phyloP scores from a whole-genome alignment of 2,113 vertebrate species.

The Anhinga rufa region DNA sequence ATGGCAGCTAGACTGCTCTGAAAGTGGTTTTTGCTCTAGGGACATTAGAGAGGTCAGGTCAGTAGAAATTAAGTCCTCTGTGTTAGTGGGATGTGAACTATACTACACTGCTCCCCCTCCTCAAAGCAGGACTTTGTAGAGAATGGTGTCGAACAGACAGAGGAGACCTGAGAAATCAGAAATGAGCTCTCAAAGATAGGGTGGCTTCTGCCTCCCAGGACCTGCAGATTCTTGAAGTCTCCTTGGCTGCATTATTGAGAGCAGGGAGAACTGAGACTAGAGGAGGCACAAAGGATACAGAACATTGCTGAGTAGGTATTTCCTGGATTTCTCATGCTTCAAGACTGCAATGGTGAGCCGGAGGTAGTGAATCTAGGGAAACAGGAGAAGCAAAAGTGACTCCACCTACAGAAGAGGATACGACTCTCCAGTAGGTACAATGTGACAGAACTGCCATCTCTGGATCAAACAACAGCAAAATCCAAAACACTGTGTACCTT shows the following conservation, averaged over 20 bases:
- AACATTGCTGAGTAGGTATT: slow-evolving; percentile 92
- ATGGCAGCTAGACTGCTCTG: neutral
- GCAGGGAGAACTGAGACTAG: neutral
- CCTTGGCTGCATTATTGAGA: neutral
- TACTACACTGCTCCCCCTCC: neutral
- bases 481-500: neutral
- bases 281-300: slow-evolving; percentile 85
- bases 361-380: slow-evolving; percentile 90
- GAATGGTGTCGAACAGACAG: neutral
- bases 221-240: neutral
- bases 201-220: neutral
- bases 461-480: neutral
- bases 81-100: neutral
- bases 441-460: neutral
- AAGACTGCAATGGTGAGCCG: slow-evolving; percentile 90
- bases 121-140: neutral
- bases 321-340: slow-evolving; percentile 92
- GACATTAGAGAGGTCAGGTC: neutral
- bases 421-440: neutral
- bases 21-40: neutral
- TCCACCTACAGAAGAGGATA: neutral
- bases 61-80: neutral
- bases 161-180: neutral
- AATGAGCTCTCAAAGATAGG: neutral
- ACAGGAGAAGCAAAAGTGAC: neutral